A percentile compares a stretch with the other conserved stretches of the same genome.
phyloP scores from a whole-genome alignment of 2,113 vertebrate genomes.

The Rafetus swinhoei region DNA sequence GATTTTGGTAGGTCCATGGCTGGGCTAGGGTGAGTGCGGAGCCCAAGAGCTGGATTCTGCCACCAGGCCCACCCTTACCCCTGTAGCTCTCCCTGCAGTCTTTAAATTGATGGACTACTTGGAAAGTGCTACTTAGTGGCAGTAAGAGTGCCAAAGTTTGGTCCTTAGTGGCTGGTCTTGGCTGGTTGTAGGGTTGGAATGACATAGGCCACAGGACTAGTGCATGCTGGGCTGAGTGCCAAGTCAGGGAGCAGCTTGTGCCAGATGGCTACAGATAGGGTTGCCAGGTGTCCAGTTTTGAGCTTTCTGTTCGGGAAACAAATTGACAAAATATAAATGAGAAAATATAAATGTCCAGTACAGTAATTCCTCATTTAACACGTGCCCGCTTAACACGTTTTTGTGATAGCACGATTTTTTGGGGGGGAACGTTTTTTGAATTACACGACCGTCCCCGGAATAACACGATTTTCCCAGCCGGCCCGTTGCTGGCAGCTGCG shows the following conservation, averaged over 20 bases:
- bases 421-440: no score
- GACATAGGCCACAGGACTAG: not conserved
- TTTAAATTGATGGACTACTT: not conserved
- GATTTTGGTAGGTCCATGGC: not conserved
- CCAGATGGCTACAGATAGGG: not conserved
- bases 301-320: no score
- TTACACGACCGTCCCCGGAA: no score
- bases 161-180: not conserved
- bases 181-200: not conserved
- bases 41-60: not conserved
- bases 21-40: not conserved
- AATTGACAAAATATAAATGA: no score
- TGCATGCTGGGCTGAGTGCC: not conserved
- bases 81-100: not conserved
- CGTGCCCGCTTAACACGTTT: no score
- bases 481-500: no score
- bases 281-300: no score
- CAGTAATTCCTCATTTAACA: no score
- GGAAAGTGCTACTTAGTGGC: not conserved
- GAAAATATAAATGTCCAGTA: no score
- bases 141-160: not conserved
- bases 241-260: not conserved
- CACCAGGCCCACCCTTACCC: no score
- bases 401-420: no score
- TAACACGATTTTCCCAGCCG: no score